Base-by-base conservation (phyloP, 23 tunicate genomes). In the Halocynthia aurantium region DNA sequence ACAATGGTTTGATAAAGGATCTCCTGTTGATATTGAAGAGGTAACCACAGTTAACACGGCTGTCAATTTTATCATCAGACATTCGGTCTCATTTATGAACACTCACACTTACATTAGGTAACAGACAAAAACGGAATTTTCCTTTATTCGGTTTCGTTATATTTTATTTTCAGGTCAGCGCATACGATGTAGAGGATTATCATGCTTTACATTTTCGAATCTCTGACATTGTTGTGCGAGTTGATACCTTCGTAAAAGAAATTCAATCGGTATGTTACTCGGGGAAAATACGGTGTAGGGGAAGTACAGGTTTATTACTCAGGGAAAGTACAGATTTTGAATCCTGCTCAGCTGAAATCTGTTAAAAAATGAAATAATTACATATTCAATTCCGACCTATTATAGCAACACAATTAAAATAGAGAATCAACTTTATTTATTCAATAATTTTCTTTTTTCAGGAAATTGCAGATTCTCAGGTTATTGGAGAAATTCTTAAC, bases 401-500 rank as follows among this genome's bases (percentile, higher is more conserved):
- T 4, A 15, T 60, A 15, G n/a, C 64, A 60, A 18, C n/a, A 60
- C 17, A 60, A 60, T 60, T n/a, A n/a, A n/a, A n/a, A n/a, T n/a
- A n/a, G n/a, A n/a, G n/a, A n/a, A n/a, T n/a, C n/a, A n/a, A n/a
- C n/a, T n/a, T n/a, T n/a, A n/a, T n/a, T n/a, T n/a, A n/a, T n/a
- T n/a, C 18, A n/a, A 58, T 58, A 58, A 58, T 58, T 58, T 15
- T n/a, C 17, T n/a, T 13, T 58, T 58, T 58, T 58, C 17, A 58
- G 17, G 15, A 58, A 67, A 12, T 67, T 21, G 4, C 9, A 40
- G 50, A 18, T 19, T 18, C 52, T 4, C 80, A 83, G 31, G 31
- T 52, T 61, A 52, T 87, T 15, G 94, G 94, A 11, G 84, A 88
- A 61, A 10, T 88, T 40, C 71, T 88, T 56, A 55, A 76, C 31